Evolutionary conservation across 2,113 vertebrate species (phyloP).

Genomic region (Sinocyclocheilus maitianheensis): DNA sequence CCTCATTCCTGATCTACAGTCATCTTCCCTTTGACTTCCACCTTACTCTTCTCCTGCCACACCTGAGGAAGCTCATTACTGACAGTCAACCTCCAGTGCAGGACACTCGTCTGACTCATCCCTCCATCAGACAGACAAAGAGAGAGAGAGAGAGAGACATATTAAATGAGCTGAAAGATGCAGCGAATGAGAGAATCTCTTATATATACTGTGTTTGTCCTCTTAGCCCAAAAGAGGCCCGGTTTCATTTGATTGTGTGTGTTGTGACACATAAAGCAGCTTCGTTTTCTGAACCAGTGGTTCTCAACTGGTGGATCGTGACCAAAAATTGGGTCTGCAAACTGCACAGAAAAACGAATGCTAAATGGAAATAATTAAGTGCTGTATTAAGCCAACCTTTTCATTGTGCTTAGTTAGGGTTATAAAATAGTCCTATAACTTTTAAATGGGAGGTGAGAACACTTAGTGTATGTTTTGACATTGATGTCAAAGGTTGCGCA

Average conservation of each 20-base stretch:
- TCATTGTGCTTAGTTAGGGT: neutral
- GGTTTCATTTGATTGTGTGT: neutral
- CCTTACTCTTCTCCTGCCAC: conserved; percentile 23
- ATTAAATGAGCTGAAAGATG: conserved; percentile 3
- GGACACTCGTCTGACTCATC: conserved; percentile 19
- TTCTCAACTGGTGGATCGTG: neutral
- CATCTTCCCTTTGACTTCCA: conserved; percentile 15
- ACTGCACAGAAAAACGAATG: neutral
- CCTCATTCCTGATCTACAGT: neutral
- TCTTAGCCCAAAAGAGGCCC: neutral
- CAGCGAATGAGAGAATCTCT: neutral
- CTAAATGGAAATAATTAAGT: neutral
- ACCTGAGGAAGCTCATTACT: conserved; percentile 45
- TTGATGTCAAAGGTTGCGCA: too few species aligned
- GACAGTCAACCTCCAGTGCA: conserved; percentile 26
- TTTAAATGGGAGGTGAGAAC: neutral
- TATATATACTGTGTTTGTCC: neutral
- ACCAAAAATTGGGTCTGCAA: neutral
- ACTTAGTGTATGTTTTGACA: neutral
- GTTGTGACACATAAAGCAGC: neutral
- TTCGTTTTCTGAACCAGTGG: neutral
- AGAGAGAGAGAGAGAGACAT: conserved; percentile 34
- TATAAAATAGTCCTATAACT: neutral
- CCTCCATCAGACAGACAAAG: neutral
- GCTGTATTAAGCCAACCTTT: neutral